Base-by-base conservation (phyloP, 2,797 vertebrate genomes). In the Enoplosus armatus region DNA sequence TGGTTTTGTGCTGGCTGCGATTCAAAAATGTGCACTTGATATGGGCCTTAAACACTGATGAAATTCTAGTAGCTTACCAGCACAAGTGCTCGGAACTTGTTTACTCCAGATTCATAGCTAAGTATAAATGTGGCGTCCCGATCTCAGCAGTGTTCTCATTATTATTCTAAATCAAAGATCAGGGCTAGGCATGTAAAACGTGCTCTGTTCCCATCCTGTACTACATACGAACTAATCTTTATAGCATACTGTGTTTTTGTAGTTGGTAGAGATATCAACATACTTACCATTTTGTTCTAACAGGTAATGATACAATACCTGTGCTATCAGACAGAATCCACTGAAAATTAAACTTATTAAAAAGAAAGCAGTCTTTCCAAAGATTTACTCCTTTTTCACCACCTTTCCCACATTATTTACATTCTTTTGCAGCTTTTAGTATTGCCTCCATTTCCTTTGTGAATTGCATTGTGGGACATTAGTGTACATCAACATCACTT, bases 1-100 rank as follows among this genome's bases (percentile, higher is more conserved):
- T 50, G 39, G 8, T 79, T 82, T 73, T 39, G n/a, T 56, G 27
- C 61, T 83, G 85, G 73, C 79, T 56, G 43, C 5, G 1, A 12
- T 59, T 85, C 62, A 79, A 71, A 79, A 22, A 62, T 79, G 60
- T 79, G 7, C 75, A 79, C 72, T 85, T 83, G 75, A 90, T 87
- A 83, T 81, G 72, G 29, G 50, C 48, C 47, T 47, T 48, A 56
- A 78, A 78, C 54, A 50, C 47, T 58, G 67, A 67, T 83, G 85
- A 76, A 80, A 70, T 84, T 80, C 75, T 72, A 86, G 76, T 59
- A 87, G 81, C 72, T 87, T 43, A 66, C 64, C 12, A 58, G 60
- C 55, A 83, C 22, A 60, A 82, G 69, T 55, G 53, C 53, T 47
- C 50, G 18, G 24, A 26, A 85, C 78, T 58, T 77, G 89, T 89